Base-by-base conservation (phyloP, 2,113 vertebrate species). In the Grallaria varia region DNA sequence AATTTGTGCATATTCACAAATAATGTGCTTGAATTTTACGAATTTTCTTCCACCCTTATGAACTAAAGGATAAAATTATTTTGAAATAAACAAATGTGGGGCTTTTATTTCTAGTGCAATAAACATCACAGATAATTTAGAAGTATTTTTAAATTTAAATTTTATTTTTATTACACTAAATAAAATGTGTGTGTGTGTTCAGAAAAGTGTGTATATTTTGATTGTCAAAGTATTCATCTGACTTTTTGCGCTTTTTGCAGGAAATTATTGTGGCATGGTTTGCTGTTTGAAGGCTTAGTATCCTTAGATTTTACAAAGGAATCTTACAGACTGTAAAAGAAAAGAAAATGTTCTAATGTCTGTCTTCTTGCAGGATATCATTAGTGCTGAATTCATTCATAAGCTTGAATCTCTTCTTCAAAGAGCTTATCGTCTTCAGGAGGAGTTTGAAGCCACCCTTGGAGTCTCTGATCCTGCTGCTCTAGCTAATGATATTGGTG, bases 351-450 rank as follows among this genome's bases (percentile, higher is more conserved):
- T 58, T 87, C 8, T 92, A 42, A 87, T 64, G 56, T 62, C 59
- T 84, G 4, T 95, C 59, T 95, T 50, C 75, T 74, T 80, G 8
- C 95, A 99, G 99, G 99, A 99, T 76, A 98, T 99, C 66, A 99
- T 99, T 92, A 99, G 99, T 75, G 96, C 98, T 28, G 99, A 99
- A 92, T 99, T 99, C 97, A 98, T 99, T 97, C 99, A 99, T 96
- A 99, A 99, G 93, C 98, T 99, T 82, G 99, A 99, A 97, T 98
- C 98, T 25, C 97, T 99, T 95, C 98, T 99, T 94, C 99, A 99
- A 94, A 98, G 99, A 93, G 99, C 99, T 3, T 99, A 99, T 93
- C 98, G 98, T 84, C 98, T 99, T 35, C 99, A 99, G 93, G 99
- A 99, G 88, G 99, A 99, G 92, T 99, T 99, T 87, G 99, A 99